Evolutionary conservation across 1,140 invertebrate genomes (phyloP).

Genomic region (Diorhabda sublineata): DNA sequence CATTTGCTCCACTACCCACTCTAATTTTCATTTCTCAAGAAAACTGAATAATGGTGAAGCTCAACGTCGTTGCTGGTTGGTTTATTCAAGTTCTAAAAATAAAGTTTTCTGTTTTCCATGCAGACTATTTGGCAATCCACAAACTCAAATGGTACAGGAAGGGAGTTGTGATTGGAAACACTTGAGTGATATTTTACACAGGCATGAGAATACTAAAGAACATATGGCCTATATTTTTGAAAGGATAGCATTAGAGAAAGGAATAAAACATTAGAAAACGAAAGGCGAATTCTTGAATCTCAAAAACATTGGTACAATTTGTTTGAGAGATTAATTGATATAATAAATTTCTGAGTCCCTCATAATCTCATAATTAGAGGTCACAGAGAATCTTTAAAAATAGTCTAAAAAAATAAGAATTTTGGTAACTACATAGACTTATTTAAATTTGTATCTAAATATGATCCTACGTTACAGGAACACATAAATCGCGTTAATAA

Average conservation of each 20-base stretch:
- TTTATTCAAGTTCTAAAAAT: not conserved
- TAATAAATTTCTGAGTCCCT: too few species aligned
- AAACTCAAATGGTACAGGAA: slow-evolving; percentile 38
- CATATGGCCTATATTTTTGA: slow-evolving; percentile 34
- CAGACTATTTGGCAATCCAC: slow-evolving; percentile 37
- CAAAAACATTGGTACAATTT: too few species aligned
- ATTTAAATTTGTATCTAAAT: slow-evolving; percentile 32
- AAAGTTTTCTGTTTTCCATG: slow-evolving; percentile 34
- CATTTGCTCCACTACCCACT: too few species aligned
- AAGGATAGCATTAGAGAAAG: slow-evolving; percentile 36
- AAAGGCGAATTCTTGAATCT: too few species aligned
- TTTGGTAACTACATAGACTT: slow-evolving; percentile 36
- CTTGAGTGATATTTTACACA: slow-evolving; percentile 21
- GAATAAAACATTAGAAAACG: slow-evolving; percentile 33
- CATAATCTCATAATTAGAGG: too few species aligned
- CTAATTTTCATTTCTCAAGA: too few species aligned
- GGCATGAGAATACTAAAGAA: slow-evolving; percentile 38
- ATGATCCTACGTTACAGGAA: slow-evolving; percentile 26
- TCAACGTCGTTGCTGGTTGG: not conserved
- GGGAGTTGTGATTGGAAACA: slow-evolving; percentile 39
- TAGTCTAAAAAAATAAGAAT: too few species aligned
- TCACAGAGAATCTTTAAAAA: too few species aligned
- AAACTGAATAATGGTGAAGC: too few species aligned
- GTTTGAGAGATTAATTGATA: too few species aligned
- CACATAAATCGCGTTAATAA: slow-evolving; percentile 35